Evolutionary conservation across 2,888 invertebrate species (phyloP), one percentile per base, ranked within the genome.

Genomic region (Brenthis daphne): DNA sequence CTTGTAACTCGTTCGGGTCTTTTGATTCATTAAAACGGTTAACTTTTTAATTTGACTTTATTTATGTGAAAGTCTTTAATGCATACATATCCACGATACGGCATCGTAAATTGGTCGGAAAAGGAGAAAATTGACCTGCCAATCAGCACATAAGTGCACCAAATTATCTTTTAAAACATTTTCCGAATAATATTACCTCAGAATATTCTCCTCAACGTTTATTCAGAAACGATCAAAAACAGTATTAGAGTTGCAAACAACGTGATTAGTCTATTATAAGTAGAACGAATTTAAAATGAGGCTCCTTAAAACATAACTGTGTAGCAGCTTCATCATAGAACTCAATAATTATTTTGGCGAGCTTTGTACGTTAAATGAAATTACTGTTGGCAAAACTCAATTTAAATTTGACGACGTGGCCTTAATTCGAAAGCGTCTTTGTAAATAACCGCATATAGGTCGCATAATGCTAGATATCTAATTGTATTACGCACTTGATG

Each of bases 291-390:
- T 69, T 70, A 65, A 57, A 67, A 70, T 61, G 57, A 50, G 51
- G 64, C 68, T 65, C 55, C 72, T 70, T 70, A 67, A 70, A 70
- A 72, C 74, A 73, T 73, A 76, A 73, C 70, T 67, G 72, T 74
- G 74, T 73, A 74, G 74, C 74, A 74, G 73, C 69, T 74, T 73
- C 69, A 75, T 77, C 73, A 74, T 73, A 75, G 76, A 87, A 85
- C 82, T 84, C 84, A 85, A 89, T 90, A 87, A 89, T 87, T 87
- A 85, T 87, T 86, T 87, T 83, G 85, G 84, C 85, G 81, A 80
- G 81, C 80, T 77, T 79, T 79, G 81, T 83, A 81, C 79, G 79
- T 80, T 79, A 80, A 77, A 77, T 74, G 77, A 79, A 87, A 88
- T 88, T 84, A 86, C 85, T 82, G 84, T 83, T 83, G 80, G 82